phyloP scores from a whole-genome alignment of 1,140 invertebrate species.

The Steinernema khuongi region DNA sequence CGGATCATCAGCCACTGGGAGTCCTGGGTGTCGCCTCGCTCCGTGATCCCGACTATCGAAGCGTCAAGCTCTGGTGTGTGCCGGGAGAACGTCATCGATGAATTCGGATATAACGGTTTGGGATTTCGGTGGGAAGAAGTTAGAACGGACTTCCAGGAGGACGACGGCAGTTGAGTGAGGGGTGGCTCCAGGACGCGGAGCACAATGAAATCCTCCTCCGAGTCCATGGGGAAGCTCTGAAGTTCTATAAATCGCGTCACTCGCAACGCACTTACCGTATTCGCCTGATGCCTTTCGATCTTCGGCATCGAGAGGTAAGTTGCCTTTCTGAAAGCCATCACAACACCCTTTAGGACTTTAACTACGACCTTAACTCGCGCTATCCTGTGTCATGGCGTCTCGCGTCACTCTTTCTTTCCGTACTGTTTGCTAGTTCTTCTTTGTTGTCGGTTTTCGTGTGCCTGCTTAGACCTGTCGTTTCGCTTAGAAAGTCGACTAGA shows the following conservation, averaged over 20 bases:
- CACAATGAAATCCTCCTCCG: conserved; percentile 31
- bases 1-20: conserved; percentile 14
- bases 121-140: not conserved
- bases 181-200: conserved; percentile 30
- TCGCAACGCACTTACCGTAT: not conserved
- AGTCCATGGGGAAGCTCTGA: conserved; percentile 37
- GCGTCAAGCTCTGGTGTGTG: not conserved
- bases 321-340: not conserved
- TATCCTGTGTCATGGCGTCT: conserved; percentile 6
- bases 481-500: not conserved
- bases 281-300: not conserved
- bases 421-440: not conserved
- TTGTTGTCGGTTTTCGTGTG: not conserved
- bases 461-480: not conserved
- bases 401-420: not conserved
- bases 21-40: not conserved
- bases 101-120: conserved; percentile 24
- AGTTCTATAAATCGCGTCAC: conserved; percentile 29
- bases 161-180: conserved; percentile 27
- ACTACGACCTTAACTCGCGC: conserved; percentile 5
- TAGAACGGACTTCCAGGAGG: conserved; percentile 30
- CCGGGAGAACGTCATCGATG: conserved; percentile 21
- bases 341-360: not conserved
- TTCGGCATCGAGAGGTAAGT: not conserved
- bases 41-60: conserved; percentile 1